Base-by-base conservation (phyloP, 2,888 invertebrate genomes). In the Nomada fabriciana region DNA sequence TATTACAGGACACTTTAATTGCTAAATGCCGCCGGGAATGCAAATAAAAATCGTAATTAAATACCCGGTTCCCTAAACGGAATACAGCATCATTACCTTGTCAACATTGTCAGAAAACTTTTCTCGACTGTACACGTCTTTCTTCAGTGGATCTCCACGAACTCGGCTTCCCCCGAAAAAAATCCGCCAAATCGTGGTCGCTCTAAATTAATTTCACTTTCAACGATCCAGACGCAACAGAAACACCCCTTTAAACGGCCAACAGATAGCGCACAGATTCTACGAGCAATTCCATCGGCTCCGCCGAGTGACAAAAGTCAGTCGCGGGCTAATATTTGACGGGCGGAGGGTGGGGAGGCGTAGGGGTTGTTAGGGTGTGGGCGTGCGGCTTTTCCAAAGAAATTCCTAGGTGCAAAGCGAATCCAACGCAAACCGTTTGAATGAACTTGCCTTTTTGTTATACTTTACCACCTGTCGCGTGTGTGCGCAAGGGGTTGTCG, bases 381-480 rank as follows among this genome's bases (percentile, higher is more conserved):
- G 55, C 25, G 68, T 57, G 68, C 57, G 68, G 60, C 68, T 69
- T 70, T 81, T 70, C 73, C 77, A 77, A 83, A 83, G 77, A 71
- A 78, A 78, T 83, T 80, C 76, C 80, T 73, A 82, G 74, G 74
- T 76, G 84, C 76, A 77, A 82, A 84, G 82, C 80, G 86, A 82
- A 87, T 87, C 82, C 84, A 76, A 80, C 83, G 83, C 85, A 83
- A 88, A 86, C 81, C 86, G 88, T 86, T 85, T 88, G 83, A 85
- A 86, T 80, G 84, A 88, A 83, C 80, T 86, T 83, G 84, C 83
- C 85, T 88, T 87, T 88, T 88, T 86, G 88, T 83, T 80, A 83
- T 82, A 86, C 84, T 88, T 88, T 89, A 82, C 85, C 91, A 91
- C 91, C 91, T 90, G 91, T 91, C 91, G 90, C 90, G 84, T 90